phyloP scores from a whole-genome alignment of 2,113 vertebrate genomes.

The Entomyzon cyanotis region DNA sequence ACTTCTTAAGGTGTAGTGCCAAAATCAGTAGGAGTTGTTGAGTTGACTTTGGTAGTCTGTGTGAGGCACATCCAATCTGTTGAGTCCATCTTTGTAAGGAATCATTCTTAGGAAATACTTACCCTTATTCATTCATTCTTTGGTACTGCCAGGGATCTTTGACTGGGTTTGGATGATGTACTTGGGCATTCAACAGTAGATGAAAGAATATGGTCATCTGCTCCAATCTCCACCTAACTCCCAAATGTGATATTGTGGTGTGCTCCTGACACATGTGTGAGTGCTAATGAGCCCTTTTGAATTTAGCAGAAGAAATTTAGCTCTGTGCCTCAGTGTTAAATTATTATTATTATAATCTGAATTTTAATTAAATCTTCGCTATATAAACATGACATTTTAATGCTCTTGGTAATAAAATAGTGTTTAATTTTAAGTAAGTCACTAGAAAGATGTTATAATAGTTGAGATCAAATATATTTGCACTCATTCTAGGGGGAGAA shows the following conservation, averaged over 20 bases:
- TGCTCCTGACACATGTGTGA: neutral
- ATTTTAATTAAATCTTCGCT: conserved; percentile 33
- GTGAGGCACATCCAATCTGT: neutral
- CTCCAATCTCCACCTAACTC: neutral
- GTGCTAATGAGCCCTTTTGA: neutral
- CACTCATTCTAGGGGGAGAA: neutral
- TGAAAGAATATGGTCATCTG: neutral
- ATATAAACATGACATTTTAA: conserved; percentile 42
- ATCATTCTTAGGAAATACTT: neutral
- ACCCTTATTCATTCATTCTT: neutral
- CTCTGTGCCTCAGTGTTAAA: neutral
- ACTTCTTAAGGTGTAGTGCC: neutral
- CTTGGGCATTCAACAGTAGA: neutral
- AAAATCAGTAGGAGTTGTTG: neutral
- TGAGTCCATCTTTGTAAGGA: neutral
- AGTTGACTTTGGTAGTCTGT: neutral
- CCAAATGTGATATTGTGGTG: too few species aligned
- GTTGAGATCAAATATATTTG: neutral
- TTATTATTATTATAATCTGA: conserved; percentile 12
- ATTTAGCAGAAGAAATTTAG: neutral
- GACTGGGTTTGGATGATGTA: neutral
- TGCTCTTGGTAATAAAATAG: neutral
- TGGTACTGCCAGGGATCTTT: neutral
- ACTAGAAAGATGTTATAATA: neutral
- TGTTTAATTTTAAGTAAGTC: conserved; percentile 34